Percentiles rank a stretch among this genome's conserved stretches.
Conservation (phyloP, 2,113 vertebrate species). For the Dipodomys merriami region DNA sequence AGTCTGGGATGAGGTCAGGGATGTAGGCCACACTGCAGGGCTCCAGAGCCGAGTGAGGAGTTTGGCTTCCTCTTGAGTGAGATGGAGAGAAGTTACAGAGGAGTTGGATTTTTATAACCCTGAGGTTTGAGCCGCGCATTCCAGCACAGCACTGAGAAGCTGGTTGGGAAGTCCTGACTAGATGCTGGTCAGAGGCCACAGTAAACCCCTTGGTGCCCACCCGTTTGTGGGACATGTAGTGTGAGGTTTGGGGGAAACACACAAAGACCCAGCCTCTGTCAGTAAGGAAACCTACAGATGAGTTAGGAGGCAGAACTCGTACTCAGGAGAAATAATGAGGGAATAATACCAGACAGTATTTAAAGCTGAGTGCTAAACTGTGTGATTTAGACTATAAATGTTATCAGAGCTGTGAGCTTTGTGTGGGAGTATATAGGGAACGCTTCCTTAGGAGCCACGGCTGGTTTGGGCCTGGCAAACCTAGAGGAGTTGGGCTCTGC, state of each 20-base stretch:
- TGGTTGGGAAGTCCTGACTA: not conserved
- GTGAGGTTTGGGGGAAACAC: not conserved
- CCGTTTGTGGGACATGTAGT: not conserved
- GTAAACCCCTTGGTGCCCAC: not conserved
- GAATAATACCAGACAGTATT: slow-evolving; percentile 79
- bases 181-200: not conserved
- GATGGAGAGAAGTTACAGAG: not conserved
- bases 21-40: not conserved
- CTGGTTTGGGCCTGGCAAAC: not conserved
- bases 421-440: slow-evolving; percentile 68
- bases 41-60: not conserved
- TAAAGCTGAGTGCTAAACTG: slow-evolving; percentile 79
- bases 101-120: not conserved
- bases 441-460: slow-evolving; percentile 28
- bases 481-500: not conserved
- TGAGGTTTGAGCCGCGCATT: fast-evolving
- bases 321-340: slow-evolving; percentile 72
- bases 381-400: slow-evolving; percentile 78
- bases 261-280: not conserved
- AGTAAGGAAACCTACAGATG: not conserved
- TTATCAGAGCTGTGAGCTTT: slow-evolving; percentile 71
- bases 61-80: not conserved
- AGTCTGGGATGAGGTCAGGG: not conserved
- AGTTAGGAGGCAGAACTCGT: slow-evolving; percentile 27
- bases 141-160: not conserved